Evolutionary conservation across 2,113 vertebrate species (phyloP).

Genomic region (Lathamus discolor): DNA sequence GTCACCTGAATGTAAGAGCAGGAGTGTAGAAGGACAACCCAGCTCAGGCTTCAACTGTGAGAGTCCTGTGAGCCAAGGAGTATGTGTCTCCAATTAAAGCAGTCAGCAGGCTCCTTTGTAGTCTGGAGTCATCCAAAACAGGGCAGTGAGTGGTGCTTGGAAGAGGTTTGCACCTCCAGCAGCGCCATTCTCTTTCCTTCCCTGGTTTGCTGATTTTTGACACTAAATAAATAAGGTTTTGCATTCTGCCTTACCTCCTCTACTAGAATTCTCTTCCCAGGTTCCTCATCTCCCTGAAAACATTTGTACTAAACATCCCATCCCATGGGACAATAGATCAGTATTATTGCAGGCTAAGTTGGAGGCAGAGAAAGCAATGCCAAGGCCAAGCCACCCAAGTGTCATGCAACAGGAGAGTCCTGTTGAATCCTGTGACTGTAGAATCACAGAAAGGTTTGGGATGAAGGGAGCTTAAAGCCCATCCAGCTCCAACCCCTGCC

Average conservation of each 20-base stretch:
- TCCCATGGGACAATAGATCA: fast-evolving
- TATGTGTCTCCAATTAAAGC: background rate
- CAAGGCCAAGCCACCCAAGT: background rate
- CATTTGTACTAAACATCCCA: fast-evolving
- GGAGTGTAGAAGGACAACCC: background rate
- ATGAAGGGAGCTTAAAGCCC: background rate
- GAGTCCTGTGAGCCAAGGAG: background rate
- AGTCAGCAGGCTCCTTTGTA: background rate
- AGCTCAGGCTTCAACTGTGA: background rate
- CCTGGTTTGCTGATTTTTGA: background rate
- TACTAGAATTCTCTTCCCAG: background rate
- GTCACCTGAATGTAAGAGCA: background rate
- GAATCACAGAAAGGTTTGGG: background rate
- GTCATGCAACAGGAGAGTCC: fast-evolving
- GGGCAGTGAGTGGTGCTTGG: background rate
- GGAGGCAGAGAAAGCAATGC: background rate
- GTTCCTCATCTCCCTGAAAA: background rate
- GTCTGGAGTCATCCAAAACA: background rate
- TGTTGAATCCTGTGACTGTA: background rate
- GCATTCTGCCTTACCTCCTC: background rate
- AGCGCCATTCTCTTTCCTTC: background rate
- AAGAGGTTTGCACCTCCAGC: background rate
- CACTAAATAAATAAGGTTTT: background rate
- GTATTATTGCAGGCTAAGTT: fast-evolving
- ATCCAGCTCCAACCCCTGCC: background rate